Percentiles rank a stretch among this genome's conserved stretches.
These are phyloP conservation scores for Ciconia nigra DNA, from an alignment of 2,797 vertebrate species.

Conservation along the genomic window DNA sequence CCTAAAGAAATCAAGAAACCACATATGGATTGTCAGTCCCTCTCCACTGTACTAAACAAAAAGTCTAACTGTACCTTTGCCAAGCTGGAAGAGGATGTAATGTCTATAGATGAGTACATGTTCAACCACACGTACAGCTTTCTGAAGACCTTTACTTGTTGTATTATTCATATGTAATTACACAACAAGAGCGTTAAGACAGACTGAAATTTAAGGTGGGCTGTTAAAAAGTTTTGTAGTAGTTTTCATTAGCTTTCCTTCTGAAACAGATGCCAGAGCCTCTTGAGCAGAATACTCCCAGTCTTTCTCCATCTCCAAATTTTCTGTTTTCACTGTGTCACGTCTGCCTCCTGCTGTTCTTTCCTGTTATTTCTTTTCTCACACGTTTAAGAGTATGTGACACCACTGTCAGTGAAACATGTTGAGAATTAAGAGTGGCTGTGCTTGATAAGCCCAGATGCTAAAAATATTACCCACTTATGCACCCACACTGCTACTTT, in stretches of 20 bases:
- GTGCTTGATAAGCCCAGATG: neutral
- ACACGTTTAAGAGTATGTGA: neutral
- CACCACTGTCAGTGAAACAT: neutral
- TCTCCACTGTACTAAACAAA: neutral
- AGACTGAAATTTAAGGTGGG: neutral
- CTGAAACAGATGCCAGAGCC: neutral
- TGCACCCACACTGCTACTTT: neutral
- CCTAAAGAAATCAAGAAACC: neutral
- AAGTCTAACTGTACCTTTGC: neutral
- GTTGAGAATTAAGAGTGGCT: neutral
- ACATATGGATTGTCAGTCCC: neutral
- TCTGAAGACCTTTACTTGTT: neutral
- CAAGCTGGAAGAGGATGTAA: neutral
- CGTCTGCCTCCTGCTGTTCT: neutral
- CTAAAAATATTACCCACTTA: neutral
- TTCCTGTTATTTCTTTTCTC: neutral
- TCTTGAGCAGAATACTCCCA: neutral
- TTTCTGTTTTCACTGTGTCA: neutral
- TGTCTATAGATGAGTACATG: neutral
- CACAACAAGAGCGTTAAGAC: neutral
- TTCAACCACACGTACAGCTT: fast-evolving
- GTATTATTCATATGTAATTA: neutral
- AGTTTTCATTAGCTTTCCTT: neutral
- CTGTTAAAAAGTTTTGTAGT: neutral
- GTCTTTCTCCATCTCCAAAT: neutral